Base-by-base conservation (phyloP, 2,888 invertebrate genomes). In the Osedax frankpressi region DNA sequence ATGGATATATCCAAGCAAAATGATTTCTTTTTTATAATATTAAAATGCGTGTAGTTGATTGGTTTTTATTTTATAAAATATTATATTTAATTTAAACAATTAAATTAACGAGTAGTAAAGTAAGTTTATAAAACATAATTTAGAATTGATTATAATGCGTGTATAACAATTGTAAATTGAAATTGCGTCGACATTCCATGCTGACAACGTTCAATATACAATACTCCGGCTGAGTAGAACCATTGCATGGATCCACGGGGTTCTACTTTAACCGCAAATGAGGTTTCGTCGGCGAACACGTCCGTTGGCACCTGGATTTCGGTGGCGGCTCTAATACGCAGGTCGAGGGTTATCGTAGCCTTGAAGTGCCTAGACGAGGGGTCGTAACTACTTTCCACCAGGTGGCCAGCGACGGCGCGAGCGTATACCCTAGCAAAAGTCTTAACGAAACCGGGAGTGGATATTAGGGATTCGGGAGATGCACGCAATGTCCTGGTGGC, bases 291-390 rank as follows among this genome's bases (percentile, higher is more conserved):
- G 1, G 77, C 75, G 72, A 78, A 80, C 25, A 79, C 78, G 28
- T 79, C 2, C 14, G 73, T 44, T 6, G 79, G 80, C 19, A 80
- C 65, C 44, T 77, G 76, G n/a, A 80, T 77, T 71, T 79, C 79
- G 3, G 80, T 80, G 1, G 78, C 77, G 26, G 70, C 74, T 6
- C 67, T 27, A 19, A 77, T 76, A 24, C 67, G 59, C 69, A 76
- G 80, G 2, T 71, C 11, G 14, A 72, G 70, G 28, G 44, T 29
- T 2, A 73, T 30, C 11, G 44, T 44, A 6, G 44, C 63, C n/a
- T n/a, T 14, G 29, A 6, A 27, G 74, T 30, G 14, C 26, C 28
- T 70, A n/a, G 71, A 63, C 11, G 11, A 6, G 1, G 69, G 11
- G 71, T 80, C 75, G 68, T 77, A 81, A 26, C 70, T 65, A 74